A percentile compares a stretch with the other conserved stretches of the same genome.
phyloP scores from a whole-genome alignment of 2,888 invertebrate species.

The Dryobotodes eremita region DNA sequence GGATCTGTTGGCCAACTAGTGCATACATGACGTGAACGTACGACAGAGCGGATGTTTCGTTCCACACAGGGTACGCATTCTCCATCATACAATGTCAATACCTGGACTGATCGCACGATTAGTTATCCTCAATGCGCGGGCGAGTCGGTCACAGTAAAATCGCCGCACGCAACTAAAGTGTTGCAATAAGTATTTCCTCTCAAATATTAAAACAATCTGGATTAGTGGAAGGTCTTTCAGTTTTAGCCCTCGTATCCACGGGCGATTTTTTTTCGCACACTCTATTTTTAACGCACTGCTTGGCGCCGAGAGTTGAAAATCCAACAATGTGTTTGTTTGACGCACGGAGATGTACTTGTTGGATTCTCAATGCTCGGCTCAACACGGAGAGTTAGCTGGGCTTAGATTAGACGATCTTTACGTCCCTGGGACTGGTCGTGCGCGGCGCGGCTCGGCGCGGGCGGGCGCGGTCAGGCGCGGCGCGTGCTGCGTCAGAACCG shows the following conservation, averaged over 20 bases:
- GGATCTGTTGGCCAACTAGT: not conserved
- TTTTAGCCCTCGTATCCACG: not conserved
- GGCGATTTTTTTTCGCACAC: not conserved
- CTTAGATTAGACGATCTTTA: conserved; percentile 8
- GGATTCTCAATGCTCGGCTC: not conserved
- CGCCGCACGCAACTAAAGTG: not conserved
- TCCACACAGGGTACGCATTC: not conserved
- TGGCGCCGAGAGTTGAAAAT: conserved; percentile 1
- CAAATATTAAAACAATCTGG: not conserved
- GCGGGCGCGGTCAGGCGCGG: conserved; percentile 66
- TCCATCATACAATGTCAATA: not conserved
- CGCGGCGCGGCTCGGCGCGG: conserved; percentile 31
- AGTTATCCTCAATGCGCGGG: not conserved
- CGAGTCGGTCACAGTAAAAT: conserved; percentile 4
- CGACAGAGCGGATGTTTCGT: not conserved
- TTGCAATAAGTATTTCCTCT: not conserved
- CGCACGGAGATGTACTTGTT: not conserved
- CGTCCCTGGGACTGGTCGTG: conserved; percentile 62
- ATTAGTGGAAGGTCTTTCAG: not conserved
- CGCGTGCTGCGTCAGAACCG: conserved; percentile 91
- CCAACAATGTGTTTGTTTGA: not conserved
- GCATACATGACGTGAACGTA: not conserved
- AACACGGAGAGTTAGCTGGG: not conserved
- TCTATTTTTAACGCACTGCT: not conserved
- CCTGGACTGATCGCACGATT: not conserved